Evolutionary conservation across 2,113 vertebrate species (phyloP).

Genomic region (Mesoclemmys tuberculata): DNA sequence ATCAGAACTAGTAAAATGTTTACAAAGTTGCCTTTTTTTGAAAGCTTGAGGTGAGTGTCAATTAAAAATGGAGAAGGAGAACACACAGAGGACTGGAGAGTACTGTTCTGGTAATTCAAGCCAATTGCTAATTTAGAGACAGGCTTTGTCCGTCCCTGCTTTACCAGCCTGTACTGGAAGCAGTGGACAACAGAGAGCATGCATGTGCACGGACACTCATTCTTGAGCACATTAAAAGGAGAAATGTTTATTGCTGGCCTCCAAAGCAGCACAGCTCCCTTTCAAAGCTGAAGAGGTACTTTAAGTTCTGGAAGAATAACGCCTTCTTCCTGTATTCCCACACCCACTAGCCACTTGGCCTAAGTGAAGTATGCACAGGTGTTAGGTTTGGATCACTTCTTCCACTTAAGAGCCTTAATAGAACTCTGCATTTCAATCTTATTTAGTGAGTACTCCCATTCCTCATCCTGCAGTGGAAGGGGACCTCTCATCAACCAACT

Average conservation of each 20-base stretch:
- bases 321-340: neutral
- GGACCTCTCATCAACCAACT: neutral
- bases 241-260: neutral
- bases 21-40: neutral
- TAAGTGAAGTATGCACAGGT: neutral
- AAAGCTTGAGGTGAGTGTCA: neutral
- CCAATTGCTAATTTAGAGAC: too few species aligned
- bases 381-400: neutral
- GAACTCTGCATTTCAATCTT: neutral
- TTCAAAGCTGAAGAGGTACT: neutral
- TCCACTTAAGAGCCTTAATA: neutral
- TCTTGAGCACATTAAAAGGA: neutral
- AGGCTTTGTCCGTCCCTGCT: neutral
- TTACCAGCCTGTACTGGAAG: neutral
- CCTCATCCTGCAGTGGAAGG: neutral
- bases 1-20: neutral
- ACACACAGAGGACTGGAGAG: neutral
- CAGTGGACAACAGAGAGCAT: neutral
- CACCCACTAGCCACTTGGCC: neutral
- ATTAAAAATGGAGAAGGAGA: neutral
- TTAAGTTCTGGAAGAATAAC: neutral
- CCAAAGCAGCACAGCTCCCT: neutral
- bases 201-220: too few species aligned
- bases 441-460: neutral
- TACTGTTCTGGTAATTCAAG: neutral